Evolutionary conservation across 2,888 invertebrate species (phyloP).

Genomic region (Drosophila koepferae): DNA sequence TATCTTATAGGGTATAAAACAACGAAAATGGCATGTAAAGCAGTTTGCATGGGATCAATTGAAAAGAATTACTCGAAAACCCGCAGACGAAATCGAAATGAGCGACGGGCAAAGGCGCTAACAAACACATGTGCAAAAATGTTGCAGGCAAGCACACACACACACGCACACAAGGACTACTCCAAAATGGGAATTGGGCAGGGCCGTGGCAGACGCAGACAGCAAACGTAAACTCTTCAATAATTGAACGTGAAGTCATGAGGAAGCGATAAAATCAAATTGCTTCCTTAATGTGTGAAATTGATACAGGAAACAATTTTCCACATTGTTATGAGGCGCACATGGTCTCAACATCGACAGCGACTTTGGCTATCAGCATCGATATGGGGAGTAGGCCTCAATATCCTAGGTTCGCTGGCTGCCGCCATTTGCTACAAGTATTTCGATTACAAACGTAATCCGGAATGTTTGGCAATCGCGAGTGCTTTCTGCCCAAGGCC

Average conservation of each 20-base stretch:
- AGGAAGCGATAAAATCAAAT: conserved; percentile 85
- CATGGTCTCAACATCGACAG: conserved; percentile 54
- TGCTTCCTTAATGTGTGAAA: conserved; percentile 85
- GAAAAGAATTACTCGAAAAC: conserved; percentile 68
- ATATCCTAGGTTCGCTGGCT: conserved; percentile 30
- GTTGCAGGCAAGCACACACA: conserved; percentile 44
- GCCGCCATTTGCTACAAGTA: conserved; percentile 54
- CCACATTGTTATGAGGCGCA: conserved; percentile 83
- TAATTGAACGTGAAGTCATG: conserved; percentile 82
- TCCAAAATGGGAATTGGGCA: neutral
- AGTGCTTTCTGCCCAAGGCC: conserved; percentile 43
- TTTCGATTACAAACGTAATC: conserved; percentile 69
- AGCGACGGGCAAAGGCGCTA: conserved; percentile 32
- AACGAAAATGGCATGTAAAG: conserved; percentile 64
- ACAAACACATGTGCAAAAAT: conserved; percentile 69
- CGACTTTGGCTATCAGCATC: conserved; percentile 26
- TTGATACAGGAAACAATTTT: conserved; percentile 85
- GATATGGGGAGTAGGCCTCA: conserved; percentile 43
- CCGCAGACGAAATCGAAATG: conserved; percentile 36
- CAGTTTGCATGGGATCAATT: conserved; percentile 70
- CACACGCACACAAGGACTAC: conserved; percentile 27
- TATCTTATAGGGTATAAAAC: conserved; percentile 18
- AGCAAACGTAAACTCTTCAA: conserved; percentile 82
- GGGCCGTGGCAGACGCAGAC: conserved; percentile 30
- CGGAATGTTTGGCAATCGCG: conserved; percentile 51